Conservation (phyloP, 2,888 invertebrate species). For the Drosophila barbarae region DNA sequence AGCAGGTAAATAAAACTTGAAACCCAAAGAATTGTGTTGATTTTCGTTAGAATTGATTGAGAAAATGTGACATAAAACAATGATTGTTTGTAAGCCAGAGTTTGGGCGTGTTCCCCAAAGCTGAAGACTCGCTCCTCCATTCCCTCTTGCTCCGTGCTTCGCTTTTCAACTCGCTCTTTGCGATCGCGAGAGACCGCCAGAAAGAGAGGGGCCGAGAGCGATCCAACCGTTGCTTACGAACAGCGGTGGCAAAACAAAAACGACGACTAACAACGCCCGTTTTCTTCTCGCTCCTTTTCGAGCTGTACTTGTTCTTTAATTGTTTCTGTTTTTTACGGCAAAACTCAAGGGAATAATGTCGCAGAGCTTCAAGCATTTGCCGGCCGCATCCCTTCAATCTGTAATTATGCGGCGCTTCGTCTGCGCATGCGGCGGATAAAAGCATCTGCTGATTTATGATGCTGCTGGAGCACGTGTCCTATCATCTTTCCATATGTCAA, state of each 20-base stretch:
- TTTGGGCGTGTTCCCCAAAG: conserved; percentile 72
- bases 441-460: conserved; percentile 31
- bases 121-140: conserved; percentile 58
- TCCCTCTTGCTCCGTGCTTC: conserved; percentile 47
- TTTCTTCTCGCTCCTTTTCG: conserved; percentile 22
- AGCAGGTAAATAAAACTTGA: conserved; percentile 51
- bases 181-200: conserved; percentile 27
- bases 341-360: neutral
- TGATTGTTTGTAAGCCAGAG: conserved; percentile 57
- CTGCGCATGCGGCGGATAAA: conserved; percentile 57
- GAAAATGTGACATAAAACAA: conserved; percentile 34
- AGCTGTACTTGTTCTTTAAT: conserved; percentile 16
- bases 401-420: conserved; percentile 47
- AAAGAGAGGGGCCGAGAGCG: conserved; percentile 19
- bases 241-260: conserved; percentile 70
- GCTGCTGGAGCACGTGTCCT: conserved; percentile 27
- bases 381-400: conserved; percentile 20
- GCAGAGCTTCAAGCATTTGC: conserved; percentile 3
- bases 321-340: conserved; percentile 13
- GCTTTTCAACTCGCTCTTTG: conserved; percentile 58
- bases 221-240: conserved; percentile 67
- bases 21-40: neutral
- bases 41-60: neutral
- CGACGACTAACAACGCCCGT: conserved; percentile 59
- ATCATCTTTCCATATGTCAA: conserved; percentile 38